phyloP scores from a whole-genome alignment of 2,113 vertebrate species.

The Triplophysa dalaica region DNA sequence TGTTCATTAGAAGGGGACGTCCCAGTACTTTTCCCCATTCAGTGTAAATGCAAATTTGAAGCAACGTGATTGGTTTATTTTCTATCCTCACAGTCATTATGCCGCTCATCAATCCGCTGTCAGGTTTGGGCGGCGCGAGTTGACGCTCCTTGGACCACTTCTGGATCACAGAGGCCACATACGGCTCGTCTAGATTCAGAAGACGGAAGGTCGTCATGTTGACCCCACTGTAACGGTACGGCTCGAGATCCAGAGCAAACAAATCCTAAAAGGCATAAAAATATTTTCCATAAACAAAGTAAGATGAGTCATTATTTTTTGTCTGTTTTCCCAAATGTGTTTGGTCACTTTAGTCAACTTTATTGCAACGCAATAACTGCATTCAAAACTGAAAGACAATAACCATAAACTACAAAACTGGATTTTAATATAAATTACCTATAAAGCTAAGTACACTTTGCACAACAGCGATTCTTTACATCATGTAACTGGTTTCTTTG shows the following conservation, averaged over 20 bases:
- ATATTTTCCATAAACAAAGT: neutral
- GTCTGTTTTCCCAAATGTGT: no score
- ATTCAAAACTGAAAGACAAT: no score
- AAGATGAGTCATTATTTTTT: no score
- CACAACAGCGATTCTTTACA: neutral
- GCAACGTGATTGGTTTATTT: neutral
- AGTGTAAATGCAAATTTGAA: neutral
- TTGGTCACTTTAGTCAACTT: no score
- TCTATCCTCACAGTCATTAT: slow-evolving; percentile 87
- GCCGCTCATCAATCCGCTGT: slow-evolving; percentile 90
- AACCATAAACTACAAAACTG: no score
- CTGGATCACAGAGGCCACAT: slow-evolving; percentile 86
- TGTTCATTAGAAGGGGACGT: no score
- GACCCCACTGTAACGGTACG: slow-evolving; percentile 96
- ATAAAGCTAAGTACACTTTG: slow-evolving; percentile 5
- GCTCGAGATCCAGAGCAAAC: slow-evolving; percentile 93
- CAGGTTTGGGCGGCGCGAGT: slow-evolving; percentile 85
- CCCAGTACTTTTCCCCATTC: no score
- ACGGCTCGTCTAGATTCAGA: slow-evolving; percentile 84
- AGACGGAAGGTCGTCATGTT: slow-evolving; percentile 97
- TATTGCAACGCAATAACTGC: no score
- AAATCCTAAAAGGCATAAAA: slow-evolving; percentile 78
- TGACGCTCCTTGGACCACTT: slow-evolving; percentile 92
- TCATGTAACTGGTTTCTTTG: neutral
- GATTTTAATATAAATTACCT: neutral